phyloP scores from a whole-genome alignment of 2,797 vertebrate species.

The Centroberyx gerrardi region DNA sequence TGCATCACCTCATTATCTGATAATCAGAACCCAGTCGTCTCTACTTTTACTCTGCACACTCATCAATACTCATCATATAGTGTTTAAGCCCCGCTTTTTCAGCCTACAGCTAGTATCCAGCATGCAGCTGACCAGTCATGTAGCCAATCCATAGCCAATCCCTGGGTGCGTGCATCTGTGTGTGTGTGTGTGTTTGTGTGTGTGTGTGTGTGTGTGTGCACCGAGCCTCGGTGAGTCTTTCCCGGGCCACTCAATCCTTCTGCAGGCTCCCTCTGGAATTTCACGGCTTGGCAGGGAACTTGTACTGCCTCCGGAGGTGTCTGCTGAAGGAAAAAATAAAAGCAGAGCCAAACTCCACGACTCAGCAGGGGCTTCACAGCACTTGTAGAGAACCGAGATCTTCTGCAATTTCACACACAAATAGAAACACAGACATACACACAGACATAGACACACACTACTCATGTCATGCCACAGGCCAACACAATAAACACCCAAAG shows the following conservation, averaged over 20 bases:
- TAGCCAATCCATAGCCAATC: not conserved
- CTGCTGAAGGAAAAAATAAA: not conserved
- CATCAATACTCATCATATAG: not conserved
- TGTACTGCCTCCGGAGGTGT: conserved; percentile 17
- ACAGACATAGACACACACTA: not conserved
- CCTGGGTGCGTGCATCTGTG: not conserved
- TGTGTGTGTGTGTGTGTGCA: not conserved
- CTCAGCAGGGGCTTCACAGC: conserved; percentile 8
- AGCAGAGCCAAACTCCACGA: not conserved
- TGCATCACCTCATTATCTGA: not conserved
- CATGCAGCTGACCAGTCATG: not conserved
- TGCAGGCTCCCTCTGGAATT: conserved; percentile 19
- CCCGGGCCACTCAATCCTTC: not conserved
- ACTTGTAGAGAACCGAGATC: not conserved
- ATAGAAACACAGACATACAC: conserved; percentile 12
- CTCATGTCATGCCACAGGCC: not conserved
- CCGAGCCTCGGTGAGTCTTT: not conserved
- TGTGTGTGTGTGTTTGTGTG: not conserved
- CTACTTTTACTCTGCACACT: not conserved
- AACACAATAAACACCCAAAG: not conserved
- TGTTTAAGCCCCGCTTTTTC: not conserved
- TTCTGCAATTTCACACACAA: conserved; percentile 9
- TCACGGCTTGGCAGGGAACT: conserved; percentile 22
- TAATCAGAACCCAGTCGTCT: not conserved
- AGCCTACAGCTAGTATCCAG: not conserved